Conservation (phyloP, 2,888 invertebrate species). For the Petrophora chlorosata region DNA sequence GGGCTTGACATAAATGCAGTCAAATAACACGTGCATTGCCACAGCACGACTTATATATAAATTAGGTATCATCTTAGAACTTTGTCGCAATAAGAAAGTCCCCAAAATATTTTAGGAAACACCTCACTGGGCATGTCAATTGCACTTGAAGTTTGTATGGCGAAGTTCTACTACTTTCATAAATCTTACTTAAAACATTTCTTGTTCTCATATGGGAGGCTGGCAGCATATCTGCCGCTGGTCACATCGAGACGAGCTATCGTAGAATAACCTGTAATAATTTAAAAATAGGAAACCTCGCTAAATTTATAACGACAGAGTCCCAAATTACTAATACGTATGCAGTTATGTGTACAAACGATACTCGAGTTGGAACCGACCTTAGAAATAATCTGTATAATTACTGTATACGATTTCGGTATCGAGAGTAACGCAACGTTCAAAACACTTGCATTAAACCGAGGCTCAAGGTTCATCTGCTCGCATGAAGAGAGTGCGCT, state of each 20-base stretch:
- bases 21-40: conserved; percentile 13
- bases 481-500: conserved; percentile 11
- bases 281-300: no score
- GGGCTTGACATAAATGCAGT: conserved; percentile 17
- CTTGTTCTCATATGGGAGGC: no score
- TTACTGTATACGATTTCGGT: conserved; percentile 30
- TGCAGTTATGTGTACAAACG: no score
- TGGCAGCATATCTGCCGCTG: no score
- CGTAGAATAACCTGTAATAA: no score
- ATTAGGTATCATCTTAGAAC: conserved; percentile 1
- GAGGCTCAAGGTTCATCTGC: conserved; percentile 16
- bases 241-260: no score
- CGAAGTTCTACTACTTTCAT: no score
- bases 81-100: conserved; percentile 1
- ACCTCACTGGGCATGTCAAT: no score
- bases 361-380: conserved; percentile 14
- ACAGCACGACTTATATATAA: conserved; percentile 3
- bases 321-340: not conserved
- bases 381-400: conserved; percentile 30
- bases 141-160: no score
- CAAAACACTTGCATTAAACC: conserved; percentile 19
- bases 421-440: conserved; percentile 25
- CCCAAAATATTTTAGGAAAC: not conserved
- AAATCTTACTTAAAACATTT: no score
- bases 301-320: no score